Evolutionary conservation across 2,888 invertebrate species (phyloP).

Genomic region (Nomada goodeniana): DNA sequence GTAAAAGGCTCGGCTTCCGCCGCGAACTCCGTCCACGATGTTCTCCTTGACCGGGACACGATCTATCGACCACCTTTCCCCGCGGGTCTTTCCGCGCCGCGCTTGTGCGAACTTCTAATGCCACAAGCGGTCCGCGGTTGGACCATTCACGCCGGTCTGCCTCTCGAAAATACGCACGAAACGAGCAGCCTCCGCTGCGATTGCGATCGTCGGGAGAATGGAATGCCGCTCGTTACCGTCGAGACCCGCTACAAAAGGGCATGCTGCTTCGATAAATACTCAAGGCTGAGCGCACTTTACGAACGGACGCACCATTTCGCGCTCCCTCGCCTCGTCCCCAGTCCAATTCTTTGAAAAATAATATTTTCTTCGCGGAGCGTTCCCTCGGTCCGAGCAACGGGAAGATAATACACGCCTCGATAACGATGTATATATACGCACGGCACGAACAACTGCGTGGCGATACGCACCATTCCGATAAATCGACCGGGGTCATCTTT

Average conservation of each 20-base stretch:
- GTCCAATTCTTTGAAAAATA: conserved; percentile 1
- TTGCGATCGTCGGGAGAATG: conserved; percentile 72
- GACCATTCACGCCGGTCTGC: background rate
- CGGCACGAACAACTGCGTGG: conserved; percentile 40
- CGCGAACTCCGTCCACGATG: conserved; percentile 21
- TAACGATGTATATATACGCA: conserved; percentile 49
- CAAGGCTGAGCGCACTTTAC: conserved; percentile 69
- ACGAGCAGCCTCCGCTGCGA: conserved; percentile 44
- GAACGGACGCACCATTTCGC: conserved; percentile 51
- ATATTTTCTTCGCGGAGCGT: conserved; percentile 1
- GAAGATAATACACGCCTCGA: conserved; percentile 25
- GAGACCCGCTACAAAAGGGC: conserved; percentile 71
- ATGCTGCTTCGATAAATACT: conserved; percentile 66
- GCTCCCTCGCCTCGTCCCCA: conserved; percentile 13
- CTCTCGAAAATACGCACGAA: conserved; percentile 47
- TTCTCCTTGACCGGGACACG: conserved; percentile 63
- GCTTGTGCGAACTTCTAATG: background rate
- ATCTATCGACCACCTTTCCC: conserved; percentile 48
- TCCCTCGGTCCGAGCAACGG: conserved; percentile 11
- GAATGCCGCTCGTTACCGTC: conserved; percentile 71
- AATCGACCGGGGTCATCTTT: conserved; percentile 62
- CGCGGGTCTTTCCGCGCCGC: conserved; percentile 8
- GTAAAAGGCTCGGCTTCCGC: conserved; percentile 62
- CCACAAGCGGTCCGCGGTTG: no score
- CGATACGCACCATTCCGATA: conserved; percentile 51